Percentiles rank a stretch among this genome's conserved stretches.
These are phyloP conservation scores for Drosophila azteca DNA, from an alignment of 1,140 invertebrate genomes.

Conservation along the genomic window DNA sequence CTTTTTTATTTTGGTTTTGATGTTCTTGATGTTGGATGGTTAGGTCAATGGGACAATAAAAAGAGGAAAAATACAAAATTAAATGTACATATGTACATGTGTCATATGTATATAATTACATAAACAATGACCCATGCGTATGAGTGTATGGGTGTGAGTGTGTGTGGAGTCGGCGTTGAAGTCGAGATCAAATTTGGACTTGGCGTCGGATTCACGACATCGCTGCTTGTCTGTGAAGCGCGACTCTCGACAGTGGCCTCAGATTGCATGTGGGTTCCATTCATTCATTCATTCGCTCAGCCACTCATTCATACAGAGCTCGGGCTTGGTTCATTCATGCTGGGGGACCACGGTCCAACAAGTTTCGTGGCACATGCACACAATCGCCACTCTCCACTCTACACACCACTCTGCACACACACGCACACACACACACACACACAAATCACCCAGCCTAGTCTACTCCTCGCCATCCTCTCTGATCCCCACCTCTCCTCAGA, in stretches of 20 bases:
- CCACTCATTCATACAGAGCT: conserved; percentile 15
- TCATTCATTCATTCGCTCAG: conserved; percentile 28
- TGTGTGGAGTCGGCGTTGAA: not conserved
- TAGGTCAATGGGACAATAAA: conserved; percentile 81
- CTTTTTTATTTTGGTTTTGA: conserved; percentile 69
- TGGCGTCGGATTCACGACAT: too few species aligned
- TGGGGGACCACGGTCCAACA: conserved; percentile 44
- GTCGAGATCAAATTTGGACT: too few species aligned
- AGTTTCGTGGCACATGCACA: conserved; percentile 58
- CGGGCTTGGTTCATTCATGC: conserved; percentile 46
- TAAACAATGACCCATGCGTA: conserved; percentile 7
- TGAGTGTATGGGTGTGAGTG: not conserved
- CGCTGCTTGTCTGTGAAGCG: not conserved
- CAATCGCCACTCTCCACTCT: conserved; percentile 2
- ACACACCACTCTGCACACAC: not conserved
- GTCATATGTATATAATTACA: conserved; percentile 34
- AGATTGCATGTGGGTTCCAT: conserved; percentile 45
- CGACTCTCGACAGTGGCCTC: not conserved
- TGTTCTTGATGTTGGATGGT: conserved; percentile 69
- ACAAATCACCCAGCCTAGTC: conserved; percentile 35
- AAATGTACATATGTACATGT: conserved; percentile 13
- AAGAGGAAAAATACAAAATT: conserved; percentile 37
- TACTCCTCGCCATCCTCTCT: not conserved
- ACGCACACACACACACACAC: not conserved
- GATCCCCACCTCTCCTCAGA: not conserved